Percentiles rank a stretch among this genome's conserved stretches.
Conservation (phyloP, 2,113 vertebrate species). For the Melanotaenia duboulayi region DNA sequence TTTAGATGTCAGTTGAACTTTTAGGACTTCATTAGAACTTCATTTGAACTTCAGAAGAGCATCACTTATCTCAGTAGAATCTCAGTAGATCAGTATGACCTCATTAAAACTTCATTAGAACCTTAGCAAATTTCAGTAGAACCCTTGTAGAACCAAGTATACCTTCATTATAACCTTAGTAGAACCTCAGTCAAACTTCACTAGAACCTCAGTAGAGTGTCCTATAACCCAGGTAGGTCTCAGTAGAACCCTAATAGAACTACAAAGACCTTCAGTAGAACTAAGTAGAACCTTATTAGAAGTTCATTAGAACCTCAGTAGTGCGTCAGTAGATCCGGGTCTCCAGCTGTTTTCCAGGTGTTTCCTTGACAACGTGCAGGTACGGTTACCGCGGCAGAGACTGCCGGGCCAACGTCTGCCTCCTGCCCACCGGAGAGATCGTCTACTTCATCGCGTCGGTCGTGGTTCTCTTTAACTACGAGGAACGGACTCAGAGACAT, state of each 20-base stretch:
- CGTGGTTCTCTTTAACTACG: constrained; percentile 95
- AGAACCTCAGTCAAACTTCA: neutral
- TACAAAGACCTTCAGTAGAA: no score
- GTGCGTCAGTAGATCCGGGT: neutral
- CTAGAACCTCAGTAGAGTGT: neutral
- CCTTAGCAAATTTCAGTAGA: neutral
- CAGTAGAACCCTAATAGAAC: no score
- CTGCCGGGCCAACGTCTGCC: constrained; percentile 94
- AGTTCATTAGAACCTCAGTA: neutral
- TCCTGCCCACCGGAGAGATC: constrained; percentile 96
- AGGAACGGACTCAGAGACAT: constrained; percentile 94
- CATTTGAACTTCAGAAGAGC: neutral
- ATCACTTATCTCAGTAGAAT: neutral
- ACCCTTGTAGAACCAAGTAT: neutral
- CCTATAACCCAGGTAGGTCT: no score
- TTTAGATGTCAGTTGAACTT: no score
- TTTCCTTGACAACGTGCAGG: constrained; percentile 76
- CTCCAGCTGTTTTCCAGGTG: constrained; percentile 13
- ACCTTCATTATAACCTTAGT: neutral
- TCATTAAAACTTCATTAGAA: neutral
- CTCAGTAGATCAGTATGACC: neutral
- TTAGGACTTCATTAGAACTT: no score
- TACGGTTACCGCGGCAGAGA: constrained; percentile 96
- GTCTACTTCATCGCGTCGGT: constrained; percentile 97
- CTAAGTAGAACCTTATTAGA: neutral